Conservation (phyloP, 1,140 invertebrate species). For the Drosophila aff. region DNA sequence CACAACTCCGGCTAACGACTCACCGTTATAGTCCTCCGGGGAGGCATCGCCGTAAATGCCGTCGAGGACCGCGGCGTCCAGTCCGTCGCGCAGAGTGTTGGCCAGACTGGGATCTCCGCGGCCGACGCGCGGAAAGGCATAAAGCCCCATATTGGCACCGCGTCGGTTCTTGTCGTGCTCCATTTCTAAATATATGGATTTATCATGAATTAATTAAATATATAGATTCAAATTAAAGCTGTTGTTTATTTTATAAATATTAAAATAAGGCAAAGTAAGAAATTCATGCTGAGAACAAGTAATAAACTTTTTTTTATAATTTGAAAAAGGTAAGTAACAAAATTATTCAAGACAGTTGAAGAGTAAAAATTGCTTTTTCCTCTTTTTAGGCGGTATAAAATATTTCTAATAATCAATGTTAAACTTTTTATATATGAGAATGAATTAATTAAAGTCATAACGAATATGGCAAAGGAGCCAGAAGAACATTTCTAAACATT, state of each 20-base stretch:
- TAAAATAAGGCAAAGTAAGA: too few relatives aligned
- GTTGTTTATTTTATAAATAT: neutral
- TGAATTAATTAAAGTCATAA: too few relatives aligned
- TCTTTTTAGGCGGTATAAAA: neutral
- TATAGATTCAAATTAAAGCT: neutral
- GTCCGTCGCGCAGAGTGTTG: constrained; percentile 70
- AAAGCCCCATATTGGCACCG: constrained; percentile 86
- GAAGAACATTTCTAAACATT: neutral
- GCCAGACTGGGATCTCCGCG: constrained; percentile 85
- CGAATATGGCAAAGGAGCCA: too few relatives aligned
- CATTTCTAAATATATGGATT: constrained; percentile 40
- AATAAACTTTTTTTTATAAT: too few relatives aligned
- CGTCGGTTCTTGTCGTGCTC: constrained; percentile 75
- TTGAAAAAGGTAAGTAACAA: too few relatives aligned
- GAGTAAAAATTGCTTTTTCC: too few relatives aligned
- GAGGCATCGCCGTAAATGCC: constrained; percentile 64
- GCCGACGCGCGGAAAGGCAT: constrained; percentile 87
- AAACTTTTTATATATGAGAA: too few relatives aligned
- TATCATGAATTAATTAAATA: neutral
- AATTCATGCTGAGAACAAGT: neutral
- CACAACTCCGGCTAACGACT: constrained; percentile 22
- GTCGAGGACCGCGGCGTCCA: constrained; percentile 58
- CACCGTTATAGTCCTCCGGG: constrained; percentile 81
- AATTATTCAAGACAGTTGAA: too few relatives aligned
- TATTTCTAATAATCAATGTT: neutral